Percentiles rank a stretch among this genome's conserved stretches.
Conservation (phyloP, 2,797 vertebrate species). For the Sparidentex hasta region DNA sequence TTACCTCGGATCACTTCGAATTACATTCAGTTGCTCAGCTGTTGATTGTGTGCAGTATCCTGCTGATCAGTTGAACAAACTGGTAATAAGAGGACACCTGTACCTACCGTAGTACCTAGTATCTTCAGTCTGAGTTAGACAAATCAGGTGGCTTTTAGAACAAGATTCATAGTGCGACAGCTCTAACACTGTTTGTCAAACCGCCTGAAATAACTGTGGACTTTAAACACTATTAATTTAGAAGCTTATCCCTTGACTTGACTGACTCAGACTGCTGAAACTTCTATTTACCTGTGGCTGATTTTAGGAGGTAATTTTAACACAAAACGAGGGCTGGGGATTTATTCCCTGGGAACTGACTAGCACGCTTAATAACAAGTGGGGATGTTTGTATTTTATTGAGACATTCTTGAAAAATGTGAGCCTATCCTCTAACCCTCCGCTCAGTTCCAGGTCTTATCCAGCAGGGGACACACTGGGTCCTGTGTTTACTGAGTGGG, state of each 20-base stretch:
- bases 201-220: not conserved
- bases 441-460: constrained; percentile 47
- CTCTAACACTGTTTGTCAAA: not conserved
- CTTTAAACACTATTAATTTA: not conserved
- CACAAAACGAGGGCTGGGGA: not conserved
- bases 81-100: not conserved
- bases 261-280: not conserved
- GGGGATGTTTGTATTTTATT: not conserved
- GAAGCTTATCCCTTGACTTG: not conserved
- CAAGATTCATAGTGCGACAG: not conserved
- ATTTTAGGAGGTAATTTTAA: not conserved
- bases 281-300: not conserved
- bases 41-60: not conserved
- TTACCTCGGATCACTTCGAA: not conserved
- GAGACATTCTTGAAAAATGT: not conserved
- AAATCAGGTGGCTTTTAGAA: not conserved
- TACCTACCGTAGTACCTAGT: not conserved
- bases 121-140: not conserved
- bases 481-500: constrained; percentile 41
- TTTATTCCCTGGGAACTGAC: not conserved
- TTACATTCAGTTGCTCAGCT: not conserved
- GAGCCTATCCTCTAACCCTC: not conserved
- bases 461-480: constrained; percentile 70
- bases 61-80: not conserved
- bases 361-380: not conserved